Evolutionary conservation across 2,797 vertebrate species (phyloP).

Genomic region (Bradypodion ventrale): DNA sequence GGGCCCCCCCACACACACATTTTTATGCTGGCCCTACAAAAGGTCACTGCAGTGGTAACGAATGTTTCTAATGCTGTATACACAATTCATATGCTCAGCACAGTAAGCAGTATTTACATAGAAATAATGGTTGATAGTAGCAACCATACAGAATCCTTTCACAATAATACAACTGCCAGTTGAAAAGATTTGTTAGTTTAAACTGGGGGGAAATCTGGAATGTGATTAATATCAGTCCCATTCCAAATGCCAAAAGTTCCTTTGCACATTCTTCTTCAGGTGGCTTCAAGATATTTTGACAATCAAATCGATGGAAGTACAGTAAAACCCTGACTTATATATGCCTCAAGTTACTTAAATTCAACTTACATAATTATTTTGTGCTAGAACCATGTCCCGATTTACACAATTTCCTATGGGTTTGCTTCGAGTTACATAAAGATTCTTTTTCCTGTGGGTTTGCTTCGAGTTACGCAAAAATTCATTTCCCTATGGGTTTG

Average conservation of each 20-base stretch:
- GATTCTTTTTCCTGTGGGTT: too few species aligned
- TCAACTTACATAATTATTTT: too few species aligned
- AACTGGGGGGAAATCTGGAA: not conserved
- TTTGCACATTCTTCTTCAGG: not conserved
- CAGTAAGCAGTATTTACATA: not conserved
- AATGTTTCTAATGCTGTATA: not conserved
- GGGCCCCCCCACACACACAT: not conserved
- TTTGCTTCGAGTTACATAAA: too few species aligned
- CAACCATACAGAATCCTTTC: not conserved
- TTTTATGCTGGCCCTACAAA: not conserved
- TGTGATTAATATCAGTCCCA: not conserved
- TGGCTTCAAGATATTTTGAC: conserved; percentile 15
- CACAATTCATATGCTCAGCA: not conserved
- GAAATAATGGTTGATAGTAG: not conserved
- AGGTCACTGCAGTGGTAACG: conserved; percentile 2
- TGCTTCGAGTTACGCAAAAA: too few species aligned
- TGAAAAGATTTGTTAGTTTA: not conserved
- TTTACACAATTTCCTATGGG: too few species aligned
- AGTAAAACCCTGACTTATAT: too few species aligned
- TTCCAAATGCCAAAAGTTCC: conserved; percentile 7
- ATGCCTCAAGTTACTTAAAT: too few species aligned
- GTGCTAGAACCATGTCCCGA: too few species aligned
- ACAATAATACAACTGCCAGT: conserved; percentile 1
- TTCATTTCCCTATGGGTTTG: too few species aligned
- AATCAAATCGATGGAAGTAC: conserved; percentile 28